Evolutionary conservation across 2,113 vertebrate genomes (phyloP).

Genomic region (Ophthalmolycus amberensis): DNA sequence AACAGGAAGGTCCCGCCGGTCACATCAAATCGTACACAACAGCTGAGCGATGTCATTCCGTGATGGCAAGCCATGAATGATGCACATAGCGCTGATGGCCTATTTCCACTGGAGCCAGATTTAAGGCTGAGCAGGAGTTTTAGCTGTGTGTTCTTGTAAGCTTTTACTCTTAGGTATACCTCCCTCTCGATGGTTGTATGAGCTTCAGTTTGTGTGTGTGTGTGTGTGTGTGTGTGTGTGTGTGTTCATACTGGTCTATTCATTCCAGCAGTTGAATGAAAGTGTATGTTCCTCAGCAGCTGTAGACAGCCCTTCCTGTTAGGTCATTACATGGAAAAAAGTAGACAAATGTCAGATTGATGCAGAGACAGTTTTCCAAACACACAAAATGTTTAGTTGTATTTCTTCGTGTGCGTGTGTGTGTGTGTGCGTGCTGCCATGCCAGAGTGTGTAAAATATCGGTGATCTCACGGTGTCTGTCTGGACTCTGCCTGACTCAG

Average conservation of each 20-base stretch:
- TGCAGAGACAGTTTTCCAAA: constrained; percentile 34
- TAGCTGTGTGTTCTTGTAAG: constrained; percentile 9
- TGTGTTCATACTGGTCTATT: constrained; percentile 65
- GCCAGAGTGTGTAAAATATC: constrained; percentile 6
- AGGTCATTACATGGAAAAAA: constrained; percentile 48
- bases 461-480: constrained; percentile 32
- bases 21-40: constrained; percentile 32
- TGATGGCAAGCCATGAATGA: constrained; percentile 21
- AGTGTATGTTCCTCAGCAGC: constrained; percentile 55
- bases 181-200: constrained; percentile 48
- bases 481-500: constrained; percentile 46
- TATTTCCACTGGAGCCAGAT: constrained; percentile 10
- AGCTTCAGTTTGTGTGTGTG: constrained; percentile 26
- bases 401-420: too few relatives aligned
- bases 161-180: constrained; percentile 29
- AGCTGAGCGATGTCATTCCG: constrained; percentile 11
- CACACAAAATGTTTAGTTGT: constrained; percentile 9
- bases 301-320: constrained; percentile 56
- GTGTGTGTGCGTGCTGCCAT: neutral
- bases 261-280: constrained; percentile 56
- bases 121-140: constrained; percentile 31
- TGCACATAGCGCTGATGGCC: neutral
- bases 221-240: constrained; percentile 52
- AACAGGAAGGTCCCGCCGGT: constrained; percentile 21
- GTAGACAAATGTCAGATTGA: constrained; percentile 50